Evolutionary conservation across 2,797 vertebrate genomes (phyloP).

Genomic region (Hozukius guyotensis): DNA sequence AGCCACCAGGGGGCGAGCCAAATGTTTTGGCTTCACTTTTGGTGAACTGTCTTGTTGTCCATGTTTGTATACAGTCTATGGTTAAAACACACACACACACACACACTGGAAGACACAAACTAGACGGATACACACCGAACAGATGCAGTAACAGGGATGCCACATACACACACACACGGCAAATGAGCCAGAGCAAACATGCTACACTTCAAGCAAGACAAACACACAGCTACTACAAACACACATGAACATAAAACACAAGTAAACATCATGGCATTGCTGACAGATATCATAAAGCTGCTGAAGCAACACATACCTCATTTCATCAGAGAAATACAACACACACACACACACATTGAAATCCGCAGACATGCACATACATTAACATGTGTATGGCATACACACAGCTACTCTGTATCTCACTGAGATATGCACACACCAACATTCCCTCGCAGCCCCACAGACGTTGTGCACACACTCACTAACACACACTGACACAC

Average conservation of each 20-base stretch:
- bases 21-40: too few species aligned
- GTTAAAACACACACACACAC: background rate
- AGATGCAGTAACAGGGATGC: background rate
- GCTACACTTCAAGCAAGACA: background rate
- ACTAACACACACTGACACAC: constrained; percentile 4
- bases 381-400: background rate
- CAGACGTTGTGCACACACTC: background rate
- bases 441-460: background rate
- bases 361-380: background rate
- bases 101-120: background rate
- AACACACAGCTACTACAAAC: background rate
- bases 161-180: background rate
- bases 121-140: background rate
- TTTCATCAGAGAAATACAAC: background rate
- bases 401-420: background rate
- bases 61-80: background rate
- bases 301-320: background rate
- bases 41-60: too few species aligned
- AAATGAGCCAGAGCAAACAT: background rate
- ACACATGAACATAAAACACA: background rate
- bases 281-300: background rate
- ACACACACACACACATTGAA: background rate
- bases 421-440: background rate
- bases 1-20: too few species aligned
- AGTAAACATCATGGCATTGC: background rate